Evolutionary conservation across 2,797 vertebrate species (phyloP).

Genomic region (Sebastes baramenuke): DNA sequence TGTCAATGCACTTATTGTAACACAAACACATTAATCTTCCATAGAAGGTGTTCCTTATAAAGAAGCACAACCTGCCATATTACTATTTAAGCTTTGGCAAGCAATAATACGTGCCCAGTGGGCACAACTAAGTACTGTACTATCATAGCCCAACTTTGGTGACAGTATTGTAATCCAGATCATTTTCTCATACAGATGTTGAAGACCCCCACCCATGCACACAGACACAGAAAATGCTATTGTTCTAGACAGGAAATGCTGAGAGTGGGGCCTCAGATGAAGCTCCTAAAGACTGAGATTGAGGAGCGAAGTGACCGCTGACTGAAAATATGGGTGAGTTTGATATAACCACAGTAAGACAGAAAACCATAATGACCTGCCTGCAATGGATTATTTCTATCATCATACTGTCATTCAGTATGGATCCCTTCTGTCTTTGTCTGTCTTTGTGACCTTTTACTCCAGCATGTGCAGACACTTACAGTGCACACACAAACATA

Average conservation of each 20-base stretch:
- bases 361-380: background rate
- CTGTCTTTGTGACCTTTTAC: conserved; percentile 10
- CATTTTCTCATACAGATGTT: background rate
- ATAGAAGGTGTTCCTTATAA: background rate
- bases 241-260: conserved; percentile 66
- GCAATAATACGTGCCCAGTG: background rate
- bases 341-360: background rate
- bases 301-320: background rate
- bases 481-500: conserved; percentile 6
- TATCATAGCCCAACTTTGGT: background rate
- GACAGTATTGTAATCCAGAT: background rate
- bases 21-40: background rate
- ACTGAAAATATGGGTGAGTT: background rate
- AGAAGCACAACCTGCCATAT: background rate
- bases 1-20: background rate
- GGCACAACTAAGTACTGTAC: background rate
- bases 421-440: background rate
- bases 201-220: background rate
- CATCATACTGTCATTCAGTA: background rate
- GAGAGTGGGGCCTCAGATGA: conserved; percentile 24
- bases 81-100: background rate
- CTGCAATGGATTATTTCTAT: background rate
- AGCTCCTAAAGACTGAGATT: conserved; percentile 7
- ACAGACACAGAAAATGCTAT: conserved; percentile 62
- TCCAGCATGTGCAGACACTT: conserved; percentile 7